These are phyloP conservation scores for Furcula furcula DNA, from an alignment of 2,888 invertebrate species.

Conservation along the genomic window DNA sequence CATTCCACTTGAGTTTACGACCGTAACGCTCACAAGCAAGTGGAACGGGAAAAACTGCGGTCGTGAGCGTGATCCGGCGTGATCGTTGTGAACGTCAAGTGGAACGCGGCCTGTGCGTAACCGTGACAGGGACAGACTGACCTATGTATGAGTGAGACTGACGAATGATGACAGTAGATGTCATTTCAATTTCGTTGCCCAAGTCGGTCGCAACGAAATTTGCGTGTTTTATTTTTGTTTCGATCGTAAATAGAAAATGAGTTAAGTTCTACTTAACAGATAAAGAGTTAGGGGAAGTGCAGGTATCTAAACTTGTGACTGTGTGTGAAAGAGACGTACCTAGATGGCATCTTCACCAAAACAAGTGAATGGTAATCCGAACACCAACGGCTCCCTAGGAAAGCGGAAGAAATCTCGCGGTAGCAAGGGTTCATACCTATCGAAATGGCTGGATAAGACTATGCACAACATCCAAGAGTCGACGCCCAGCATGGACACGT, in stretches of 20 bases:
- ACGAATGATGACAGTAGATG: constrained; percentile 31
- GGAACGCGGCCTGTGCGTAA: too few relatives aligned
- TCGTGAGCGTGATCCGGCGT: too few relatives aligned
- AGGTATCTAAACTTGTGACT: constrained; percentile 12
- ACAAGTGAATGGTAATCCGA: constrained; percentile 66
- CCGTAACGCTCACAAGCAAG: too few relatives aligned
- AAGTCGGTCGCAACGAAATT: constrained; percentile 32
- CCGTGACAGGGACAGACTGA: too few relatives aligned
- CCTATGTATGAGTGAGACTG: too few relatives aligned
- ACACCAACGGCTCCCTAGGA: constrained; percentile 65
- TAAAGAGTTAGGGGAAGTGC: constrained; percentile 19
- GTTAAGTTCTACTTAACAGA: constrained; percentile 22
- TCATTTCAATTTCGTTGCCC: constrained; percentile 31
- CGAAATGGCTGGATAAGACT: constrained; percentile 78
- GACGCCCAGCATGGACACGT: constrained; percentile 63
- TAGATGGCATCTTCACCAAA: constrained; percentile 73
- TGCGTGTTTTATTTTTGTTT: constrained; percentile 24
- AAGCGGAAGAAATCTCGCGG: constrained; percentile 76
- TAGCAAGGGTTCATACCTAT: constrained; percentile 65
- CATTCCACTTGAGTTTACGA: too few relatives aligned
- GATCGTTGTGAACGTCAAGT: too few relatives aligned
- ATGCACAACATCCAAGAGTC: constrained; percentile 68
- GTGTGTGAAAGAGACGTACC: constrained; percentile 28
- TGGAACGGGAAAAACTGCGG: too few relatives aligned
- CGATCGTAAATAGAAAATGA: constrained; percentile 33